Conservation (phyloP, 53 echinoderm and acorn worm genomes). For the Stichopus horrens region DNA sequence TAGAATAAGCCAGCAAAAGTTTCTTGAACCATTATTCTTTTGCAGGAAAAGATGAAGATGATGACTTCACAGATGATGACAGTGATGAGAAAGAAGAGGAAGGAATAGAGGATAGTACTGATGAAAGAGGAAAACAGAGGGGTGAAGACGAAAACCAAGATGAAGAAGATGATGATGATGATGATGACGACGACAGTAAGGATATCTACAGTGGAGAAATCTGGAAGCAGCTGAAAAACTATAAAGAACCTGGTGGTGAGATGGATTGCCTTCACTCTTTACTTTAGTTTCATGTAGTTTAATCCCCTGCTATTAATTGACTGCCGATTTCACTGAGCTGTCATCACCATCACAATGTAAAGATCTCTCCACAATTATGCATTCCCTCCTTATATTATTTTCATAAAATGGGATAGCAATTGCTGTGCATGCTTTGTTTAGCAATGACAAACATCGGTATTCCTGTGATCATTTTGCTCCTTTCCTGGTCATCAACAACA, state of each 20-base stretch:
- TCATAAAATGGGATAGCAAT: no score
- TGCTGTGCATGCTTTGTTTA: no score
- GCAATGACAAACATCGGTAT: no score
- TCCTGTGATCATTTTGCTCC: no score
- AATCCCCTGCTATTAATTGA: no score
- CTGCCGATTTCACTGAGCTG: no score
- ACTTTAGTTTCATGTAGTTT: no score
- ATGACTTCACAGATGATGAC: slow-evolving; percentile 1
- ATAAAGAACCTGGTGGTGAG: not conserved
- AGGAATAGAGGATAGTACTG: slow-evolving; percentile 20
- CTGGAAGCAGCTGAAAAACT: not conserved
- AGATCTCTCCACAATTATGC: no score
- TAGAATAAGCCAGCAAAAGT: not conserved
- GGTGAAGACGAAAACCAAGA: slow-evolving; percentile 43
- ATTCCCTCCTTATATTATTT: no score
- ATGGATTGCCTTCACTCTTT: no score
- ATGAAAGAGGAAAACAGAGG: slow-evolving; percentile 38
- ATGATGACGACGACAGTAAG: slow-evolving; percentile 1
- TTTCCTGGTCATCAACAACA: no score
- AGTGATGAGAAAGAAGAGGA: slow-evolving; percentile 38
- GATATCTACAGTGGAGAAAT: slow-evolving; percentile 17
- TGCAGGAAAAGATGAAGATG: slow-evolving; percentile 4
- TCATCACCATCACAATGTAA: no score
- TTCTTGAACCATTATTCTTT: not conserved
- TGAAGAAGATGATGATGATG: slow-evolving; percentile 43